Evolutionary conservation across 2,797 vertebrate genomes (phyloP).

Genomic region (Spea hammondii): DNA sequence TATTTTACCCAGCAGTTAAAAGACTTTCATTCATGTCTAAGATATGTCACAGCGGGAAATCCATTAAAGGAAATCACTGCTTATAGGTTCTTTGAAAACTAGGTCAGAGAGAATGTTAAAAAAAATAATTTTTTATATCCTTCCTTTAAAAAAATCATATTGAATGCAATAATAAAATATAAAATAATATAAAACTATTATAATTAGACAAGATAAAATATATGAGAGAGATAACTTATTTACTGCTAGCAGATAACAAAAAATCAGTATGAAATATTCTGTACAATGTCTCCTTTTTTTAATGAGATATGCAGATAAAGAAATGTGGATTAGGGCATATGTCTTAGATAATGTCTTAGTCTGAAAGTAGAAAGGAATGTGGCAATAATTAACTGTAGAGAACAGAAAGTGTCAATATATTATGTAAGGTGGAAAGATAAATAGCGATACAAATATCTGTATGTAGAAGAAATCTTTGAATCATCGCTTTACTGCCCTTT

Average conservation of each 20-base stretch:
- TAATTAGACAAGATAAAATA: constrained; percentile 52
- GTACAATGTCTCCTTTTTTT: constrained; percentile 46
- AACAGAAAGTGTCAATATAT: not conserved
- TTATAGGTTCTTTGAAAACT: constrained; percentile 55
- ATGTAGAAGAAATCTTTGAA: not conserved
- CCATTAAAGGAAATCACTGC: constrained; percentile 57
- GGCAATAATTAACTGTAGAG: not conserved
- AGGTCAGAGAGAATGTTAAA: constrained; percentile 50
- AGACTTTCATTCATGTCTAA: constrained; percentile 57
- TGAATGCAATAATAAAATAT: constrained; percentile 36
- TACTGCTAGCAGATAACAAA: not conserved
- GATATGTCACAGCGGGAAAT: constrained; percentile 58
- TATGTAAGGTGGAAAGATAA: not conserved
- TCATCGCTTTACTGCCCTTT: not conserved
- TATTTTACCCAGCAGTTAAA: constrained; percentile 32
- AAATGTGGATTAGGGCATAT: constrained; percentile 58
- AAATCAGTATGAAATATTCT: constrained; percentile 57
- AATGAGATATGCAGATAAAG: constrained; percentile 60
- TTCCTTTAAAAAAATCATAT: constrained; percentile 52
- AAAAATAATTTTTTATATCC: constrained; percentile 49
- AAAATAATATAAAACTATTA: constrained; percentile 50
- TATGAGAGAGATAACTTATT: constrained; percentile 58
- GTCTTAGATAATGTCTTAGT: not conserved
- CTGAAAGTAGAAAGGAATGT: not conserved
- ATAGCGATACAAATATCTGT: not conserved